Base-by-base conservation (phyloP, 2,888 invertebrate genomes). In the Hololepta plana region DNA sequence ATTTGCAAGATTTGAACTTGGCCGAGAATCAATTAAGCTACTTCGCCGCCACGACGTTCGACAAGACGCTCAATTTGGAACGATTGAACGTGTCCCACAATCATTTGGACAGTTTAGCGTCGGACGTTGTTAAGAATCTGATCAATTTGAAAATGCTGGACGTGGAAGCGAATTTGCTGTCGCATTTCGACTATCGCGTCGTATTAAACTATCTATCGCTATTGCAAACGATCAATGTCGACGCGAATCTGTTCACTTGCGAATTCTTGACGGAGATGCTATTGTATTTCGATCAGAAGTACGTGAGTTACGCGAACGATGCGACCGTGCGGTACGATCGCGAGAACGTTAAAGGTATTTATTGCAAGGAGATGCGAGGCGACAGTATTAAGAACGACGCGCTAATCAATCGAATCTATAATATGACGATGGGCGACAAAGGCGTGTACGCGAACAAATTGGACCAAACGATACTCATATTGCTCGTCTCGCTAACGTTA, bases 301-400 rank as follows among this genome's bases (percentile, higher is more conserved):
- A 34, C 11, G 43, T 51, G 3, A 41, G 36, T 16, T 51, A 43
- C 28, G 49, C 44, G 4, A 37, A 45, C 5, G 42, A 42, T 26
- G 45, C 50, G 28, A 32, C 42, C 11, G 36, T 44, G 4, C 33
- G 44, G 12, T 43, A 41, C 11, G 43, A 45, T 12, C 38, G 40
- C 27, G 45, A 51, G 29, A 53, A 53, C 32, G 45, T 53, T 5
- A 49, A 42, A 5, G 53, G 53, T 4, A 51, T 53, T 35, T 44
- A 45, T 29, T 53, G 53, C 29, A 38, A 36, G 22, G 39, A 42
- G n/a, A n/a, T n/a, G n/a, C n/a, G n/a, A n/a, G n/a, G n/a, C n/a
- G n/a, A n/a, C n/a, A n/a, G n/a, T 30, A 30, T 32, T 11, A 33
- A 35, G 15, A 38, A 38, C 11, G 32, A 27, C 8, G 27, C 24